Evolutionary conservation across 2,113 vertebrate species (phyloP).

Genomic region (Clarias magur): DNA sequence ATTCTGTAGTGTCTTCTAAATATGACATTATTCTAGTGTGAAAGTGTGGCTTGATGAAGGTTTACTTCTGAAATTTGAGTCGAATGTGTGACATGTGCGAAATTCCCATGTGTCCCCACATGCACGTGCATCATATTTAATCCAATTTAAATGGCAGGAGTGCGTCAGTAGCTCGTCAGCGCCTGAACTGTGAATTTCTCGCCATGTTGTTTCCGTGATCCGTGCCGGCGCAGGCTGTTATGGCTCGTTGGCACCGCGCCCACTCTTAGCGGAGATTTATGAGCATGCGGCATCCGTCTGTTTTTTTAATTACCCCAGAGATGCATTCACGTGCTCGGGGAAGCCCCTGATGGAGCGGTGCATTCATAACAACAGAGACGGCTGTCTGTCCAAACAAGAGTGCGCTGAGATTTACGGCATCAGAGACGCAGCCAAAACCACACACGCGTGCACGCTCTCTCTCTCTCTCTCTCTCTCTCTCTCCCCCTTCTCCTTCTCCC

Average conservation of each 20-base stretch:
- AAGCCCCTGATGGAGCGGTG: conserved; percentile 49
- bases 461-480: background rate
- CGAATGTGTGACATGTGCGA: too few species aligned
- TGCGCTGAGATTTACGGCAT: conserved; percentile 49
- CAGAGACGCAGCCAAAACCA: conserved; percentile 11
- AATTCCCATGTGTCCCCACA: background rate
- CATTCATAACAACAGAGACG: conserved; percentile 51
- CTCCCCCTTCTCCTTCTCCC: background rate
- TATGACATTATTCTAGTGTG: background rate
- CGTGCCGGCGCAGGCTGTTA: conserved; percentile 4
- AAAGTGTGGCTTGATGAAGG: background rate
- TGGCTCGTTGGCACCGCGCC: conserved; percentile 10
- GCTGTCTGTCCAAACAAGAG: conserved; percentile 47
- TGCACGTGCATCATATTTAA: background rate
- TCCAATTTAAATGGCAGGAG: background rate
- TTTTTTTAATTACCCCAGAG: conserved; percentile 44
- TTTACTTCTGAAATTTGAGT: background rate
- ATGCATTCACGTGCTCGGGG: conserved; percentile 36
- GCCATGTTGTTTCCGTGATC: conserved; percentile 24
- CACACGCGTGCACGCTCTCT: background rate
- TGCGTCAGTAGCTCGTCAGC: background rate
- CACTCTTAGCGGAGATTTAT: conserved; percentile 48
- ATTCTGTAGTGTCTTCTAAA: background rate
- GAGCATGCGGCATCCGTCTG: conserved; percentile 26
- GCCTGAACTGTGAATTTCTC: conserved; percentile 29